Conservation (phyloP, 2,797 vertebrate species). For the Neostethus bicornis region DNA sequence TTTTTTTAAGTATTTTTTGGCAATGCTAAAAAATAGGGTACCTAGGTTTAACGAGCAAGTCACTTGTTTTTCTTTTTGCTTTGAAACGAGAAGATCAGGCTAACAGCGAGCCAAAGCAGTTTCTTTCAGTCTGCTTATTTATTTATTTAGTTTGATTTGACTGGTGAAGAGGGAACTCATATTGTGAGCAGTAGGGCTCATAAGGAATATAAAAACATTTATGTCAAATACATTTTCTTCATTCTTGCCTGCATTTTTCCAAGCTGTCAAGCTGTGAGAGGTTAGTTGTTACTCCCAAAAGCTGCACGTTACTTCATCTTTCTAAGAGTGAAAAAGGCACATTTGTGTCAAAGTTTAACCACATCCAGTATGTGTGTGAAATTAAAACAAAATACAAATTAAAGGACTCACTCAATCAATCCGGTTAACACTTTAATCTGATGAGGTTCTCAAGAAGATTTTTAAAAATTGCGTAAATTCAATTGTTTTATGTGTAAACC, state of each 20-base stretch:
- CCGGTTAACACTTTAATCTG: too few species aligned
- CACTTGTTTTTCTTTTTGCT: not conserved
- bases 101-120: not conserved
- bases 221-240: not conserved
- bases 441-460: too few species aligned
- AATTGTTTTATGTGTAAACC: too few species aligned
- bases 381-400: slow-evolving; percentile 1
- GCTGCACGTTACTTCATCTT: not conserved
- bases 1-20: not conserved
- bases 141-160: not conserved
- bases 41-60: not conserved
- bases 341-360: slow-evolving; percentile 8
- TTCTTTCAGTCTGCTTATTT: not conserved
- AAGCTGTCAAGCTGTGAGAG: not conserved
- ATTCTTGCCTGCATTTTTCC: not conserved
- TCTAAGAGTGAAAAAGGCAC: slow-evolving; percentile 5
- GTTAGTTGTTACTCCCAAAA: not conserved
- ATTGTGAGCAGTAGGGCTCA: not conserved
- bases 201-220: not conserved
- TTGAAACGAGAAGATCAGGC: not conserved
- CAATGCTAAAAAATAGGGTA: not conserved
- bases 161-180: not conserved
- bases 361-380: not conserved
- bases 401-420: too few species aligned
- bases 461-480: not conserved